phyloP scores from a whole-genome alignment of 2,888 invertebrate genomes.

The Schrankia costaestrigalis region DNA sequence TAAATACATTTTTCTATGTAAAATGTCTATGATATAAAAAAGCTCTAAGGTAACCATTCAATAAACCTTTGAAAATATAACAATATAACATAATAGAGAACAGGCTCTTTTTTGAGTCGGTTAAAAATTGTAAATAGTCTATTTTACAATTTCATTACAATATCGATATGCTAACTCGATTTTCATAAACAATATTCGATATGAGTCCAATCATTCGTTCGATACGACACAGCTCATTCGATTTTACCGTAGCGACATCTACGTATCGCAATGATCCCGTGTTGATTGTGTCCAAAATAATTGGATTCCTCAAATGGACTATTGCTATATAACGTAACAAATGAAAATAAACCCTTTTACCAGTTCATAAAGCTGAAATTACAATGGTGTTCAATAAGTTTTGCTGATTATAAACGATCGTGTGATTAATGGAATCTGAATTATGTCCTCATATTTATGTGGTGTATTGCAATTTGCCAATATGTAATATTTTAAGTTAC shows the following conservation, averaged over 20 bases:
- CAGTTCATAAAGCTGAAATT: slow-evolving; percentile 5
- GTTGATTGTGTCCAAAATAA: slow-evolving; percentile 67
- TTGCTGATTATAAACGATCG: slow-evolving; percentile 26
- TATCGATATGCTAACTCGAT: slow-evolving; percentile 27
- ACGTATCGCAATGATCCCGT: slow-evolving; percentile 44
- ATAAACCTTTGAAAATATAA: no score
- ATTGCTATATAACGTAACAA: slow-evolving; percentile 1
- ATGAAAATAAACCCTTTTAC: slow-evolving; percentile 2
- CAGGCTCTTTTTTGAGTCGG: no score
- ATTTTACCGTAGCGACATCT: slow-evolving; percentile 28
- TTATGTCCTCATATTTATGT: slow-evolving; percentile 28
- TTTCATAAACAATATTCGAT: slow-evolving; percentile 33
- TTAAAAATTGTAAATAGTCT: no score
- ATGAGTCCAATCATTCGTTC: slow-evolving; percentile 34
- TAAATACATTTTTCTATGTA: no score
- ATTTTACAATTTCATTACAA: not conserved
- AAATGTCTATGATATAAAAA: no score
- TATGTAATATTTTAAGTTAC: no score
- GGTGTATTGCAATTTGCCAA: no score
- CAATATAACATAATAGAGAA: no score
- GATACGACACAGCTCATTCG: slow-evolving; percentile 31
- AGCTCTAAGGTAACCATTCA: no score
- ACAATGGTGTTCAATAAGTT: not conserved
- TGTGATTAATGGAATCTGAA: slow-evolving; percentile 41
- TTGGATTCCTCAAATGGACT: slow-evolving; percentile 52